Evolutionary conservation across 53 echinoderm and acorn worm species (phyloP), one percentile per base, ranked within the genome.

Genomic region (Crossaster papposus): DNA sequence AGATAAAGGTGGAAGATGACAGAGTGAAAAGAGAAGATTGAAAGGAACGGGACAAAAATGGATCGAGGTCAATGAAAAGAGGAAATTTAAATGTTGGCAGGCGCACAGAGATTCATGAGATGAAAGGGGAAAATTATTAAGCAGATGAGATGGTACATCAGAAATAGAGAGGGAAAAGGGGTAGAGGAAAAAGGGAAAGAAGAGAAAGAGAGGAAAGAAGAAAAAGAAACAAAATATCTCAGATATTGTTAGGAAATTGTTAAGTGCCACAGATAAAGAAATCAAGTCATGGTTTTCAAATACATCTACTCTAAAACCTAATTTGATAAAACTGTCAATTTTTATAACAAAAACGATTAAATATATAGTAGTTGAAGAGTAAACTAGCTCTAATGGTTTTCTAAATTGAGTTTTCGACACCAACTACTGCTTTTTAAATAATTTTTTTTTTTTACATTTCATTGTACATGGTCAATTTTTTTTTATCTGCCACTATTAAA

Each of bases 171-270:
- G 33, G 75, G 35, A 33, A 28, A 74, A 74, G 3, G 22, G 14
- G 30, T 64, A 15, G 64, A 72, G 31, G 72, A 72, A 4, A 30
- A 72, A 72, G 31, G 31, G 17, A 68, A 5, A 72, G 24, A 72
- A 54, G 44, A 31, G 77, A 37, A 54, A 36, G 58, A 76, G 54
- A 58, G 76, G 35, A 34, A 75, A 85, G 26, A 87, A 63, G 58
- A 54, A 87, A n/a, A 74, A 87, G 36, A 87, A 75, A 51, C 34
- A 87, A 73, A 53, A 58, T 35, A 54, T 35, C 44, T 58, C 22
- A 37, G 62, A 76, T 54, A 75, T 34, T 32, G 55, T 54, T 23
- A 36, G 9, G 44, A 44, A 44, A 44, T 9, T 44, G 44, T 44
- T 44, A 44, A 44, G 44, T 44, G 44, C 44, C 44, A 44, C 44